Conservation (phyloP, 1,140 invertebrate genomes). For the Trichonephila clavipes region DNA sequence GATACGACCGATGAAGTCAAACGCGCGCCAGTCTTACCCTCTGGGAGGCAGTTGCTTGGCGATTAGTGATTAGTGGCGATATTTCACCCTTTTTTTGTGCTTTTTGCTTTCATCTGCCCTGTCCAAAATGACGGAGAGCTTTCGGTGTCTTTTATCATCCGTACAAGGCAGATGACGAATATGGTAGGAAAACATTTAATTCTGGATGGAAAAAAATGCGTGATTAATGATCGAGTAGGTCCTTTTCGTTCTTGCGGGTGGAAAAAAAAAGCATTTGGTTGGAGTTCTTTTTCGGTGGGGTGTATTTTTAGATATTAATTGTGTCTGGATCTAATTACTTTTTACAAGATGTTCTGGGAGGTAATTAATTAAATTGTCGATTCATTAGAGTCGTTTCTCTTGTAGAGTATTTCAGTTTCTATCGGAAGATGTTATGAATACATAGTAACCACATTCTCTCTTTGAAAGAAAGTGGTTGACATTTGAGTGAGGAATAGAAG, state of each 20-base stretch:
- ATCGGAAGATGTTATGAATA: too few relatives aligned
- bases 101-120: constrained; percentile 6
- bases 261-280: background rate
- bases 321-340: background rate
- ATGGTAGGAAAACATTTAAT: constrained; percentile 11
- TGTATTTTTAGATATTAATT: constrained; percentile 13
- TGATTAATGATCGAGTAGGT: background rate
- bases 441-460: too few relatives aligned
- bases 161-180: background rate
- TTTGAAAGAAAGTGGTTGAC: too few relatives aligned
- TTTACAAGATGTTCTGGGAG: background rate
- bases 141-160: constrained; percentile 42
- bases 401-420: too few relatives aligned
- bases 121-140: constrained; percentile 44
- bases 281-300: background rate
- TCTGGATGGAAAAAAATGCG: background rate
- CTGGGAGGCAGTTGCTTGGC: constrained; percentile 52
- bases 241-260: background rate
- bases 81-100: constrained; percentile 7
- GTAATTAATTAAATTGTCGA: background rate
- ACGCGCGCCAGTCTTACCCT: constrained; percentile 1
- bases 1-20: constrained; percentile 57
- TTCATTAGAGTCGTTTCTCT: background rate
- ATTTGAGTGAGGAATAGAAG: too few relatives aligned
- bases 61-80: constrained; percentile 64